Conservation (phyloP, 1,140 invertebrate genomes). For the Pseudomyrmex sp. region DNA sequence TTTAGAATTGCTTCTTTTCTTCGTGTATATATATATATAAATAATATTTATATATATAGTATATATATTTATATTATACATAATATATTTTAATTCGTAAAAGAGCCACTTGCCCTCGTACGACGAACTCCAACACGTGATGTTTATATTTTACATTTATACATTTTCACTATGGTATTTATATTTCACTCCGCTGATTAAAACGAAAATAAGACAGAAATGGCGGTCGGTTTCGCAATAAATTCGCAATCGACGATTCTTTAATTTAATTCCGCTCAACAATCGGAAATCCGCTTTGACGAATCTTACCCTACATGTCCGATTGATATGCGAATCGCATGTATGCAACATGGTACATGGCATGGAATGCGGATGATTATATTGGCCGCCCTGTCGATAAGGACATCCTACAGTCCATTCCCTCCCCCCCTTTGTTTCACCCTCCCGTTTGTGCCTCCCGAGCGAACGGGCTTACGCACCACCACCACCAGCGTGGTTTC, state of each 20-base stretch:
- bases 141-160: too few species aligned
- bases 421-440: slow-evolving; percentile 40
- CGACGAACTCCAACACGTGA: neutral
- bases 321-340: slow-evolving; percentile 44
- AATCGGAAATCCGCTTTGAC: neutral
- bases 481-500: slow-evolving; percentile 33
- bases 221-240: too few species aligned
- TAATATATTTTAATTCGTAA: neutral
- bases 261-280: neutral
- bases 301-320: slow-evolving; percentile 17
- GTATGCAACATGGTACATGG: slow-evolving; percentile 14
- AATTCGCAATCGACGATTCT: neutral
- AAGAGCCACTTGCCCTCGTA: neutral
- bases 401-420: slow-evolving; percentile 28
- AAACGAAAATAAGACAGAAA: too few species aligned
- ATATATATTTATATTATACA: too few species aligned
- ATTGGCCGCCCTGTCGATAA: slow-evolving; percentile 42
- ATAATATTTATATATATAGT: too few species aligned
- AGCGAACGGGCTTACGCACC: slow-evolving; percentile 35
- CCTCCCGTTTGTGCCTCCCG: slow-evolving; percentile 25
- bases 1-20: neutral
- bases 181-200: too few species aligned
- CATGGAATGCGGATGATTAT: slow-evolving; percentile 53
- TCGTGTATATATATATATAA: neutral
- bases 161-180: too few species aligned